These are phyloP conservation scores for Linnaemya tessellans DNA, from an alignment of 2,888 invertebrate species.

Conservation along the genomic window DNA sequence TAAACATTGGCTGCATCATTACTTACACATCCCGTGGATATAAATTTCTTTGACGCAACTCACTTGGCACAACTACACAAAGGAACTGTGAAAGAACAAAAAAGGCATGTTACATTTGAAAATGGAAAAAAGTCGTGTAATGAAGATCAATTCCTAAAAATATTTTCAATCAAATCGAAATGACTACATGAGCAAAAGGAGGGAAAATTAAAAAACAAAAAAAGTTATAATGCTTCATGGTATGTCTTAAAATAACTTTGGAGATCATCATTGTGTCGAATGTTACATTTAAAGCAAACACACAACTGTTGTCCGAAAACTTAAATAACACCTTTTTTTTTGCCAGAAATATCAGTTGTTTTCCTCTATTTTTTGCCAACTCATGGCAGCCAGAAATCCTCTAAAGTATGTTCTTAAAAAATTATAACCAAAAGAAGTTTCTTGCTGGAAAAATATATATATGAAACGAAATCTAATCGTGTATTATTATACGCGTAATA, in stretches of 20 bases:
- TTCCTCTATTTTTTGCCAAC: constrained; percentile 47
- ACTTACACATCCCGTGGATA: constrained; percentile 57
- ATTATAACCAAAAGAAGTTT: constrained; percentile 57
- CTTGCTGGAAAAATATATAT: neutral
- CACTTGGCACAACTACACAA: constrained; percentile 3
- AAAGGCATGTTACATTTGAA: constrained; percentile 8
- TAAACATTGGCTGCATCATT: constrained; percentile 72
- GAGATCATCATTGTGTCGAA: constrained; percentile 54
- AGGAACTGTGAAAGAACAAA: constrained; percentile 11
- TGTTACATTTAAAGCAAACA: constrained; percentile 54
- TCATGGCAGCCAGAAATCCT: constrained; percentile 52
- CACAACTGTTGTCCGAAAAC: constrained; percentile 55
- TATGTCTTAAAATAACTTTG: constrained; percentile 20
- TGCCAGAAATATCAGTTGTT: neutral
- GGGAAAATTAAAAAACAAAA: neutral
- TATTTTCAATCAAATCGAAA: constrained; percentile 52
- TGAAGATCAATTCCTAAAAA: constrained; percentile 68
- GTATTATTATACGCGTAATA: neutral
- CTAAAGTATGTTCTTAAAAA: constrained; percentile 46
- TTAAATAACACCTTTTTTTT: constrained; percentile 31
- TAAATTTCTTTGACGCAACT: constrained; percentile 8
- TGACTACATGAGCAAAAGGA: neutral
- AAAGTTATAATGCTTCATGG: constrained; percentile 23
- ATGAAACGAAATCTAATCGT: neutral
- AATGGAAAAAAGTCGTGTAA: constrained; percentile 67